A percentile compares a stretch with the other conserved stretches of the same genome.
Conservation (phyloP, 2,888 invertebrate genomes). For the Eustalomyia histrio region DNA sequence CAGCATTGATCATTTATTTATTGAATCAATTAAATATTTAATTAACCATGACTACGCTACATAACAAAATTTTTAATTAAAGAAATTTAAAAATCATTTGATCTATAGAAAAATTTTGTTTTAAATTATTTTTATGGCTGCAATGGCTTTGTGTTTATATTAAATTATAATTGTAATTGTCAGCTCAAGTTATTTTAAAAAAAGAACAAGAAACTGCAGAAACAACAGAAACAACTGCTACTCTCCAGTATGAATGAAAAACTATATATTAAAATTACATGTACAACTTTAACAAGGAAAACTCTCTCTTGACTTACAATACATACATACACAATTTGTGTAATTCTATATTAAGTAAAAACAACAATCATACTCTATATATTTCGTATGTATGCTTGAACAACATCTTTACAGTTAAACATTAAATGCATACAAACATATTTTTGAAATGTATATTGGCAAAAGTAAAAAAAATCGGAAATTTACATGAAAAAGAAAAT, state of each 20-base stretch:
- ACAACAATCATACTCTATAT: background rate
- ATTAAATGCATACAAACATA: background rate
- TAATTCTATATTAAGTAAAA: conserved; percentile 21
- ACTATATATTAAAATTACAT: conserved; percentile 6
- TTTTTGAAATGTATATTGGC: background rate
- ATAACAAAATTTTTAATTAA: too few relatives aligned
- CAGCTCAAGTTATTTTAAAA: conserved; percentile 42
- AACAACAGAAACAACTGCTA: conserved; percentile 46
- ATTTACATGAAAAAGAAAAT: too few relatives aligned
- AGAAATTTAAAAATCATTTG: too few relatives aligned
- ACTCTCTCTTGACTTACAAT: conserved; percentile 16
- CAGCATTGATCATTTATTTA: too few relatives aligned
- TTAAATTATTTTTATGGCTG: background rate
- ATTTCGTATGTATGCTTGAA: conserved; percentile 15
- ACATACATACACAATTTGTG: background rate
- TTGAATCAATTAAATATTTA: too few relatives aligned
- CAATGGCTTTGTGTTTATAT: conserved; percentile 17
- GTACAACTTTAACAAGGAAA: conserved; percentile 1
- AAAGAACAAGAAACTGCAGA: conserved; percentile 12
- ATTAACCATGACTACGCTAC: too few relatives aligned
- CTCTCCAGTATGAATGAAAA: conserved; percentile 22
- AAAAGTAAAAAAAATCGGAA: background rate
- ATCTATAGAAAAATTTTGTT: background rate
- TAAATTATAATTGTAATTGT: conserved; percentile 57
- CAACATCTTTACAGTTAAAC: conserved; percentile 29